Evolutionary conservation across 2,113 vertebrate genomes (phyloP), one percentile per base, ranked within the genome.

Genomic region (Petrocephalus zakoni): DNA sequence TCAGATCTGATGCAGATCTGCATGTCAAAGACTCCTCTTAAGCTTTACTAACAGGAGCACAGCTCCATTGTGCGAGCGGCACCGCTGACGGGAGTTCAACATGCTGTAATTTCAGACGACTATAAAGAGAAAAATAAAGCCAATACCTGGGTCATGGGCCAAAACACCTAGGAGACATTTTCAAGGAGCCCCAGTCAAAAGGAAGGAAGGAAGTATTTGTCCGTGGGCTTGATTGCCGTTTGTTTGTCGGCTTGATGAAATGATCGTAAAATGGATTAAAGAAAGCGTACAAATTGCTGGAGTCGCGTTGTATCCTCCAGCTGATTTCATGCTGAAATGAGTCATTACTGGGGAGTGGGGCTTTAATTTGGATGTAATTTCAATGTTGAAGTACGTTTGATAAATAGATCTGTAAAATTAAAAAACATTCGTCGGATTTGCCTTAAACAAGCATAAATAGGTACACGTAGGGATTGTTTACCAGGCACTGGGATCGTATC

Each of bases 121-220:
- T 86, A 81, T 81, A 72, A 82, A 78, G 87, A 88, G 87, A 52
- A 88, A 88, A 82, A 88, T 82, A 78, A 88, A 88, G 81, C 81
- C 87, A 88, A 88, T 88, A 88, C 19, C 21, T 37, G 55, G 86
- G 86, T 87, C 86, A 46, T 42, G 86, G 86, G 55, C 72, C 87
- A 82, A n/a, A 55, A 17, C 75, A 53, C 72, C 72, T 72, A 21
- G 11, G 87, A 78, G 87, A 55, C 72, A 46, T 81, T 88, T 88
- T 81, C 51, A 88, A 81, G 87, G 87, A 88, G 75, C 29, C 58
- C 46, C 37, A 4, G 68, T 81, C 72, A 13, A n/a, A 42, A 68
- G 78, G 87, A 75, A 68, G 68, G 46, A 46, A 61, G 56, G 42
- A 46, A 22, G 42, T 81, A 88, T 88, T 88, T 78, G 29, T 82